phyloP scores from a whole-genome alignment of 2,113 vertebrate genomes.

The Sphaerodactylus townsendi region DNA sequence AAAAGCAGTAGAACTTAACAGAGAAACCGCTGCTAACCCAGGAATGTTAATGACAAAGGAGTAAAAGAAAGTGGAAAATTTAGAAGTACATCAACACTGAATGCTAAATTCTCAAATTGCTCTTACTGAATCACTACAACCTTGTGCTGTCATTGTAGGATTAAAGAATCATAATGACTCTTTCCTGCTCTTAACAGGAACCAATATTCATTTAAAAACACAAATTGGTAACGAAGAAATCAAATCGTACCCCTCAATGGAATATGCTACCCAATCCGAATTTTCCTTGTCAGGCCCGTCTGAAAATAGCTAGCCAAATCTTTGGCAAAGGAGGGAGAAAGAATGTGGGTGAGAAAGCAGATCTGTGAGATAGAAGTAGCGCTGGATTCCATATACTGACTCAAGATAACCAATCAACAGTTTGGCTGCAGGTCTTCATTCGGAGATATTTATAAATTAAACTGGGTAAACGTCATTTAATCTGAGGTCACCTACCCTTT shows the following conservation, averaged over 20 bases:
- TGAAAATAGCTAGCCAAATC: neutral
- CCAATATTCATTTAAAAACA: neutral
- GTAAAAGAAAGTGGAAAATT: too few relatives aligned
- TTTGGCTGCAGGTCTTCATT: neutral
- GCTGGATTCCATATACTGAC: neutral
- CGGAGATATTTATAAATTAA: neutral
- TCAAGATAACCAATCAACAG: neutral
- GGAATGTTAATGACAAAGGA: neutral
- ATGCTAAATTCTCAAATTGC: too few relatives aligned
- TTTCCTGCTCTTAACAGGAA: too few relatives aligned
- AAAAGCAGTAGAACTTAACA: neutral
- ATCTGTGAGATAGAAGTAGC: neutral
- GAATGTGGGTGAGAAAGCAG: neutral
- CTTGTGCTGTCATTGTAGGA: too few relatives aligned
- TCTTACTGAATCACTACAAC: too few relatives aligned
- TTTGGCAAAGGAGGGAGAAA: neutral
- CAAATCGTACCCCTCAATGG: neutral
- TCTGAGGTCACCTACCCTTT: slow-evolving; percentile 85
- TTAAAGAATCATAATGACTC: too few relatives aligned
- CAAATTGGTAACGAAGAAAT: neutral
- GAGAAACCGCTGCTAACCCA: neutral
- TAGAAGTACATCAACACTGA: too few relatives aligned
- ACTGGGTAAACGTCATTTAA: neutral
- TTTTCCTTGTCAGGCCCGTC: neutral
- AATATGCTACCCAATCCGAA: neutral